Evolutionary conservation across 2,888 invertebrate species (phyloP).

Genomic region (Melinopterus prodromus): DNA sequence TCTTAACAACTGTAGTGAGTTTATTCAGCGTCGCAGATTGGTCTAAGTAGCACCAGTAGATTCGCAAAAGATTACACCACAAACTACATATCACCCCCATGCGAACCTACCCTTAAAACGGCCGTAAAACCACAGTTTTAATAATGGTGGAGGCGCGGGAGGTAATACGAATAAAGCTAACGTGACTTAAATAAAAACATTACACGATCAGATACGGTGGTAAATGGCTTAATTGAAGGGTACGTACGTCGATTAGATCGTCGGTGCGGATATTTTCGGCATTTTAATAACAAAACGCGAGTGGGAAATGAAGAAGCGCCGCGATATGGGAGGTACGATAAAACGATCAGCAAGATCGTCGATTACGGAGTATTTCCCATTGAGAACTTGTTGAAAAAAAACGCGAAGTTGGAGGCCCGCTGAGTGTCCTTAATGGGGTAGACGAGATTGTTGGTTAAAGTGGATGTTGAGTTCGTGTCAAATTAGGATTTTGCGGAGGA

Average conservation of each 20-base stretch:
- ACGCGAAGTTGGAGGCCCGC: background rate
- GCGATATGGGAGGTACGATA: background rate
- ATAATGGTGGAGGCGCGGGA: background rate
- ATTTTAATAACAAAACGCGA: background rate
- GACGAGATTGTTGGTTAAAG: background rate
- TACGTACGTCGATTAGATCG: background rate
- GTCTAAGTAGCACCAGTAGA: no score
- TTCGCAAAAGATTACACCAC: no score
- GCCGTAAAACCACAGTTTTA: background rate
- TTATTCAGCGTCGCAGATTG: no score
- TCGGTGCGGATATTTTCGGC: background rate
- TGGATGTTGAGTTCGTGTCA: conserved; percentile 4
- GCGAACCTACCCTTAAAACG: background rate
- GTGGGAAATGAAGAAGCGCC: background rate
- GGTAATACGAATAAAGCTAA: background rate
- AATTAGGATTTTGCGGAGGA: background rate
- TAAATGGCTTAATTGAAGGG: no score
- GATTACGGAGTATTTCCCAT: background rate
- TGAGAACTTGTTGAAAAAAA: background rate
- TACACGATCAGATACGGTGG: no score
- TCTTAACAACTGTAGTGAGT: no score
- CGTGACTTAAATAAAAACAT: no score
- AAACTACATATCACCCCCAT: no score
- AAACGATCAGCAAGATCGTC: background rate
- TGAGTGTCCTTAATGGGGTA: background rate